These are phyloP conservation scores for Boloria euphrosyne DNA, from an alignment of 2,888 invertebrate genomes.

Conservation along the genomic window DNA sequence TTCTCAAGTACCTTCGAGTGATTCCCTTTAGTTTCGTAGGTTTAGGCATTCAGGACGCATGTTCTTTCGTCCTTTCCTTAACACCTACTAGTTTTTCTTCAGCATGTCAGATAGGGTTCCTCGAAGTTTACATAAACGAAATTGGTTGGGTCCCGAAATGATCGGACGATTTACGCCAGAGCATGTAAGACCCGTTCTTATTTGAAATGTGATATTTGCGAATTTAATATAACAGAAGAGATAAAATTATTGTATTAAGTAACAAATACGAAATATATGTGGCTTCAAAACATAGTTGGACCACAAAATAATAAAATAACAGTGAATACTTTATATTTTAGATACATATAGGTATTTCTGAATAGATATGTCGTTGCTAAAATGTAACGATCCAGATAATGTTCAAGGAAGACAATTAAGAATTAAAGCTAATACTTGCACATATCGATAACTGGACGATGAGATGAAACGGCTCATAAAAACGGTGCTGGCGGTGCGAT, in stretches of 20 bases:
- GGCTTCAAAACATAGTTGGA: background rate
- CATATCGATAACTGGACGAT: slow-evolving; percentile 59
- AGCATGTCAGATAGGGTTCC: slow-evolving; percentile 32
- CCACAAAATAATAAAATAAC: slow-evolving; percentile 2
- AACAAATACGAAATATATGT: slow-evolving; percentile 11
- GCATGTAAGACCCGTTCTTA: slow-evolving; percentile 34
- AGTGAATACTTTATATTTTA: too few species aligned
- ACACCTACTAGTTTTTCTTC: slow-evolving; percentile 41
- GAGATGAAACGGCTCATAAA: slow-evolving; percentile 60
- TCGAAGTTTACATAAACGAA: slow-evolving; percentile 40
- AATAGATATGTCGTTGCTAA: background rate
- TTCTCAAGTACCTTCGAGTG: slow-evolving; percentile 53
- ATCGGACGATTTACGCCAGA: slow-evolving; percentile 31
- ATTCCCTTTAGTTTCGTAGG: slow-evolving; percentile 58
- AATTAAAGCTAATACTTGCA: slow-evolving; percentile 60
- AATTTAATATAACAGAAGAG: slow-evolving; percentile 21
- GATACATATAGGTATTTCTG: too few species aligned
- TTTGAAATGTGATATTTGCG: slow-evolving; percentile 29
- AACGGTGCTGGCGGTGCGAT: slow-evolving; percentile 53
- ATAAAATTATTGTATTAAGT: slow-evolving; percentile 23
- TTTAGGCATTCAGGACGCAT: slow-evolving; percentile 58
- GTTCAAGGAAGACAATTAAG: slow-evolving; percentile 52
- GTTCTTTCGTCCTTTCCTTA: slow-evolving; percentile 41
- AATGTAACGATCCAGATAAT: slow-evolving; percentile 25
- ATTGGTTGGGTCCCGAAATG: slow-evolving; percentile 38